Base-by-base conservation (phyloP, 2,888 invertebrate species). In the Lasioglossum marginatum region DNA sequence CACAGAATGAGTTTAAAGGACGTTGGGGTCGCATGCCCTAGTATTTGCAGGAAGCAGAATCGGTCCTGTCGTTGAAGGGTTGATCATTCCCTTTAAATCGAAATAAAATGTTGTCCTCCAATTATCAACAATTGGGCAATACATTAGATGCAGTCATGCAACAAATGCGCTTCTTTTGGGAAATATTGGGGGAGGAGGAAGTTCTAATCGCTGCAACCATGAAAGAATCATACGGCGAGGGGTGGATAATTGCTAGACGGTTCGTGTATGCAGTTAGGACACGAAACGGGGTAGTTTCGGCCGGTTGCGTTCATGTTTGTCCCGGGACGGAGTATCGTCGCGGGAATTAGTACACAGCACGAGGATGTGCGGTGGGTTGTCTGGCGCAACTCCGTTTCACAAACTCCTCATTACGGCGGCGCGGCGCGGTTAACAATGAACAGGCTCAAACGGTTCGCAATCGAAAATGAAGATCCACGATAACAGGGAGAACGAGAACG, bases 331-430 rank as follows among this genome's bases (percentile, higher is more conserved):
- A 74, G 81, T 48, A 45, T 63, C 63, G 81, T 37, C 31, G 70
- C 75, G 83, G 81, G 81, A 83, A 83, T 83, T 83, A 77, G 83
- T 77, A 66, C 66, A 83, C 83, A 60, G 60, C 23, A 52, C 63
- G 81, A 37, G 66, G 34, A 66, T 66, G 52, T 60, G 83, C 63
- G 81, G 76, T 43, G 66, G 76, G 66, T 66, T 60, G 60, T 60
- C 63, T 27, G 57, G 80, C 40, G n/a, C 60, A 37, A 37, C 78
- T 52, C 37, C 57, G 43, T 48, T n/a, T 34, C 34, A 66, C 74
- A 70, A 83, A 71, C 75, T 76, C 75, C 82, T 82, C 82, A 74
- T 82, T 82, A 82, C 80, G 45, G 23, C 37, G 52, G 14, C 79
- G 73, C 68, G 70, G 37, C 63, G 63, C 31, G 81, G 71, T 52